Evolutionary conservation across 2,113 vertebrate species (phyloP), one percentile per base, ranked within the genome.

Genomic region (Toxotes jaculatrix): DNA sequence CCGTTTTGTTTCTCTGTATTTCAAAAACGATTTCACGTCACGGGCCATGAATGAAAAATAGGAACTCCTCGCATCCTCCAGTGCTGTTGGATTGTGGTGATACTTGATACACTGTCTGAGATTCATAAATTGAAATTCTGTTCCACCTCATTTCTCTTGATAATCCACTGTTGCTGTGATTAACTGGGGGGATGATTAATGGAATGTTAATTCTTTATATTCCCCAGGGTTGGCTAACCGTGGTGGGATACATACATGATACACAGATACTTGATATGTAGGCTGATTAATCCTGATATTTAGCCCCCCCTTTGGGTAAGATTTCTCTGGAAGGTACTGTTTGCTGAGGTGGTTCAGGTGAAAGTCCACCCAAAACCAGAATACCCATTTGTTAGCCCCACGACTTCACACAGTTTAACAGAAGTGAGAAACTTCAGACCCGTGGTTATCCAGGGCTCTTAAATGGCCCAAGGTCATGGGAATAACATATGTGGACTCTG

Each of bases 101-200:
- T 82, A 86, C 65, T 55, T 45, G 77, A 84, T 84, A 79, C 53
- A 6, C n/a, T 34, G 51, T 72, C 62, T 36, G 31, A 55, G 17
- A 66, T 71, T 75, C 59, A 49, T 45, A 27, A 23, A 74, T 84
- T 53, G 16, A 74, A 60, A 43, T 57, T 60, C 21, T 61, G 55
- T 69, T 72, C 67, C 67, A 49, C 32, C 45, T 75, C 53, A 67
- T 84, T 81, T 81, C 56, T 81, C 78, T 80, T 75, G 61, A 63
- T 83, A 76, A 73, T 79, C 67, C 40, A 38, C 43, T 62, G 68
- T 79, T 85, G 68, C 79, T 84, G 68, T 86, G 88, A 91, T 92
- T 89, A 86, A 91, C 89, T 51, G 56, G 17, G 56, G 17, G 67
- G 32, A 57, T 87, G 78, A 91, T 87, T 56, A 83, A 73, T 81